Conservation (phyloP, 2,888 invertebrate species). For the Eilema caniola region DNA sequence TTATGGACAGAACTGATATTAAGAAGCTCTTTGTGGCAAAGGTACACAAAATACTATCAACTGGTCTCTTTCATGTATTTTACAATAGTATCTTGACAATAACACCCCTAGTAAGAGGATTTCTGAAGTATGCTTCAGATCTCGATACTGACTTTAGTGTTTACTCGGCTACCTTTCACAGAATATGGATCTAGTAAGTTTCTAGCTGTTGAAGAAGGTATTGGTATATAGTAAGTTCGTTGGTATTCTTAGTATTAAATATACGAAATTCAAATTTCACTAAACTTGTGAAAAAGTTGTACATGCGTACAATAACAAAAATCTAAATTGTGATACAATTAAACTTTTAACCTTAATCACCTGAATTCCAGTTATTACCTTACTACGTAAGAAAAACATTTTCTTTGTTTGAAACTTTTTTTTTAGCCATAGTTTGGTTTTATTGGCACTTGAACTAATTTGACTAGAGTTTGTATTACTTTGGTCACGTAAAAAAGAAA, state of each 20-base stretch:
- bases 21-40: not conserved
- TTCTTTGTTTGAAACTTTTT: not conserved
- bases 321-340: not conserved
- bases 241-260: not conserved
- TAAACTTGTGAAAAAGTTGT: not conserved
- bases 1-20: not conserved
- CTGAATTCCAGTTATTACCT: not conserved
- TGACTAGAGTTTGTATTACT: not conserved
- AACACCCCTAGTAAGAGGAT: not conserved
- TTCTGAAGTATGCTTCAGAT: not conserved
- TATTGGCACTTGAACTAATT: not conserved
- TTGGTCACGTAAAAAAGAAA: not conserved
- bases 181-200: not conserved
- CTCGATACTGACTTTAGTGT: not conserved
- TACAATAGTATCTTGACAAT: not conserved
- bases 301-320: not conserved
- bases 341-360: not conserved
- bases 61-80: not conserved
- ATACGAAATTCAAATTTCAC: not conserved
- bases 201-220: not conserved
- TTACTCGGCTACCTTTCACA: not conserved
- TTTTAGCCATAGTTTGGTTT: not conserved
- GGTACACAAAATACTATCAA: not conserved
- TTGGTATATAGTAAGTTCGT: not conserved
- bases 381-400: not conserved